Percentiles rank a stretch among this genome's conserved stretches.
These are phyloP conservation scores for Poeciliopsis occidentalis DNA, from an alignment of 2,113 vertebrate species.

Conservation along the genomic window DNA sequence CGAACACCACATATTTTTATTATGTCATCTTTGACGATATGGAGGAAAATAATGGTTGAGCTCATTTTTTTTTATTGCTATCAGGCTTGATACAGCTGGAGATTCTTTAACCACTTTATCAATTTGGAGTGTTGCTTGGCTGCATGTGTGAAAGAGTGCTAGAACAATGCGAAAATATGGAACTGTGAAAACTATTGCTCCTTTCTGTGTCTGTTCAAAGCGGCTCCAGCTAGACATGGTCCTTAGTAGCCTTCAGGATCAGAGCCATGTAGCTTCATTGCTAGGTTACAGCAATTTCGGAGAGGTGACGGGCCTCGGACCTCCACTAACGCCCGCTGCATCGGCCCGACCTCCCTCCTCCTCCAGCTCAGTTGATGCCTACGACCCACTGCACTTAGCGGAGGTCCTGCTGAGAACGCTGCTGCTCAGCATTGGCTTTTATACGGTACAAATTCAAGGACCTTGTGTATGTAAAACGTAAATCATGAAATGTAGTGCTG, in stretches of 20 bases:
- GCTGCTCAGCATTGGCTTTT: constrained; percentile 83
- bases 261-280: constrained; percentile 82
- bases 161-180: constrained; percentile 30
- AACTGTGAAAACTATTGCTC: constrained; percentile 25
- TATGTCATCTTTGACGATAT: background rate
- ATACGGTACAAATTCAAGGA: constrained; percentile 74
- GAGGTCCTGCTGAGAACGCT: constrained; percentile 84
- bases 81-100: constrained; percentile 1
- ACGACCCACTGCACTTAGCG: constrained; percentile 79
- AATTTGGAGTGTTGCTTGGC: constrained; percentile 28
- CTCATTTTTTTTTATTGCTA: background rate
- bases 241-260: constrained; percentile 85
- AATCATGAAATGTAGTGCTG: background rate
- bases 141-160: constrained; percentile 27
- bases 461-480: background rate
- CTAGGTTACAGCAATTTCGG: constrained; percentile 82
- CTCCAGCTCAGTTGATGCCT: constrained; percentile 63
- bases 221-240: constrained; percentile 85
- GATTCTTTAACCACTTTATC: background rate
- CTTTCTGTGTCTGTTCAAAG: constrained; percentile 55
- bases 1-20: background rate
- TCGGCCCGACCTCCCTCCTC: constrained; percentile 54
- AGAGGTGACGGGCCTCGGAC: constrained; percentile 69
- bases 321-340: constrained; percentile 55
- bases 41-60: background rate